These are phyloP conservation scores for Tetragnatha versicolor DNA, from an alignment of 1,140 invertebrate species.

Conservation along the genomic window DNA sequence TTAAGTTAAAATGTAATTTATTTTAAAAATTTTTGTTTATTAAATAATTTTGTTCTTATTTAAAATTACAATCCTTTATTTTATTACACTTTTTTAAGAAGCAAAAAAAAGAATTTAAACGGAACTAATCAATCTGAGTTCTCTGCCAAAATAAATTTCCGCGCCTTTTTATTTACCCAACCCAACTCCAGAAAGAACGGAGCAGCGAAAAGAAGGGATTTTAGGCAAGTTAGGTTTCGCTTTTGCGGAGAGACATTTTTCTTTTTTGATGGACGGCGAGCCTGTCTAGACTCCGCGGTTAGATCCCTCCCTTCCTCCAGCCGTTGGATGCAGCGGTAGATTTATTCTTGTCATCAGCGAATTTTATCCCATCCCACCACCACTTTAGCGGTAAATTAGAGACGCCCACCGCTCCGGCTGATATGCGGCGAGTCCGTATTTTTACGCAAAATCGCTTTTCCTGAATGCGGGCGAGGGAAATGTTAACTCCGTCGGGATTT, in stretches of 20 bases:
- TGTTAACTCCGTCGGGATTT: conserved; percentile 30
- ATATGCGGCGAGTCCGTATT: conserved; percentile 19
- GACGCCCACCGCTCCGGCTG: conserved; percentile 46
- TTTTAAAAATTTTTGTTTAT: too few relatives aligned
- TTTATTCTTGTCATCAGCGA: conserved; percentile 51
- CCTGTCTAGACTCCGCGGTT: not conserved
- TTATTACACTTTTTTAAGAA: too few relatives aligned
- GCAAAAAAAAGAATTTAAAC: too few relatives aligned
- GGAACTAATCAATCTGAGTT: too few relatives aligned
- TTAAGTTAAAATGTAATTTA: too few relatives aligned
- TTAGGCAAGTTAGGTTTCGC: conserved; percentile 15
- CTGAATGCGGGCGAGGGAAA: conserved; percentile 6
- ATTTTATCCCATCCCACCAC: conserved; percentile 51
- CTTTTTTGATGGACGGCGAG: conserved; percentile 53
- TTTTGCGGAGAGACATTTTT: conserved; percentile 42
- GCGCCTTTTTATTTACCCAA: not conserved
- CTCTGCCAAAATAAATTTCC: too few relatives aligned
- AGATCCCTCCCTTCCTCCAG: conserved; percentile 49
- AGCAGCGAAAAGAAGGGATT: not conserved
- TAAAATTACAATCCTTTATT: too few relatives aligned
- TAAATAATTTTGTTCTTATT: too few relatives aligned
- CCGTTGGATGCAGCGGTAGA: conserved; percentile 49
- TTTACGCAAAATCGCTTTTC: conserved; percentile 28
- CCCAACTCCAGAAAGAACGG: not conserved
- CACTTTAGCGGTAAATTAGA: conserved; percentile 44